Conservation (phyloP, 2,888 invertebrate genomes). For the Brachyptera putata region DNA sequence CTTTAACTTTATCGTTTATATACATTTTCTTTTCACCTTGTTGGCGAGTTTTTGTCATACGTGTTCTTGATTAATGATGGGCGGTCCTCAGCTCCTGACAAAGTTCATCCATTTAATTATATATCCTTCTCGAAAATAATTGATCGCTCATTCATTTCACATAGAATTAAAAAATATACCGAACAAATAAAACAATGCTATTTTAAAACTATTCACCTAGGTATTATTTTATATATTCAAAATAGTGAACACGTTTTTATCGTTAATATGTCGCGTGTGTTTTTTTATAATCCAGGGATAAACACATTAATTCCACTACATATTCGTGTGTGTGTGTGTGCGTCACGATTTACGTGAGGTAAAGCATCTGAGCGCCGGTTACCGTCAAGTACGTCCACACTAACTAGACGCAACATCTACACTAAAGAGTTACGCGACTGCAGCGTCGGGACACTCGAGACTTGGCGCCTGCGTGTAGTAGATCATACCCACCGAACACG, state of each 20-base stretch:
- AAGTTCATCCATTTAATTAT: no score
- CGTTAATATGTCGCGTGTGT: neutral
- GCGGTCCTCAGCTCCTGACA: neutral
- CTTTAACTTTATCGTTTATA: neutral
- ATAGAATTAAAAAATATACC: no score
- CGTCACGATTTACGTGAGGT: neutral
- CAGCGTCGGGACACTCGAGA: neutral
- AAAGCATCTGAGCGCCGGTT: neutral
- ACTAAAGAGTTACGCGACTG: neutral
- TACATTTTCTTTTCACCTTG: neutral
- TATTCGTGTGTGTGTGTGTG: no score
- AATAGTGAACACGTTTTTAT: neutral
- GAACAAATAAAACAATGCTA: no score
- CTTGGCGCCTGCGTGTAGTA: neutral
- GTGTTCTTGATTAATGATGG: conserved; percentile 1
- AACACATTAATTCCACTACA: conserved; percentile 8
- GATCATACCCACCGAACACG: no score
- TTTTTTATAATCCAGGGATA: neutral
- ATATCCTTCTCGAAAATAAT: no score
- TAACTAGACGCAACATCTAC: conserved; percentile 9
- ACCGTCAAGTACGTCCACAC: neutral
- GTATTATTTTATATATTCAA: no score
- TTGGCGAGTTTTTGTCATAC: neutral
- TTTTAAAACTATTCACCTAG: neutral
- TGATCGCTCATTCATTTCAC: no score